Conservation (phyloP, 2,113 vertebrate genomes). For the Caranx ignobilis region DNA sequence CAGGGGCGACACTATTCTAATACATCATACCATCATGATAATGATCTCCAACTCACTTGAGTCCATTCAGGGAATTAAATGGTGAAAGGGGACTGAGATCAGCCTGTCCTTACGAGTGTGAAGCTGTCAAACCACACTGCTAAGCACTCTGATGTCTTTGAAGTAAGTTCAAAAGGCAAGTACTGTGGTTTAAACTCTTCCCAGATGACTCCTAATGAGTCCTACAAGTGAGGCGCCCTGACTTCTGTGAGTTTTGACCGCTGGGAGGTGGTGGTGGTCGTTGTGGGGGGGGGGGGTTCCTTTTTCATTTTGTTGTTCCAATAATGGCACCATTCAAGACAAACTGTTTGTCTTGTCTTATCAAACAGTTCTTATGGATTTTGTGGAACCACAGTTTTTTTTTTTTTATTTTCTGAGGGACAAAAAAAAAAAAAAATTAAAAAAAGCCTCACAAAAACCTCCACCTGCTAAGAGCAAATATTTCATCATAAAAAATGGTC, state of each 20-base stretch:
- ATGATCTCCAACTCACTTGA: constrained; percentile 82
- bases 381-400: constrained; percentile 6
- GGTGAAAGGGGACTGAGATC: constrained; percentile 73
- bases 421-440: no score
- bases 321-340: constrained; percentile 27
- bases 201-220: constrained; percentile 52
- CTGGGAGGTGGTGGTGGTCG: constrained; percentile 7
- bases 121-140: constrained; percentile 61
- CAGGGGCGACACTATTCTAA: constrained; percentile 67
- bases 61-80: constrained; percentile 82
- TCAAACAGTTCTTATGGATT: constrained; percentile 5
- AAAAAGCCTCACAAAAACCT: neutral
- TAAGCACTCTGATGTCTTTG: constrained; percentile 72
- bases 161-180: constrained; percentile 73
- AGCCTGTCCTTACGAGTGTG: constrained; percentile 69
- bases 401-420: neutral
- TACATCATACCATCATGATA: constrained; percentile 78
- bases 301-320: constrained; percentile 43
- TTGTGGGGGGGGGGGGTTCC: neutral
- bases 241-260: constrained; percentile 61
- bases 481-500: constrained; percentile 26
- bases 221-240: constrained; percentile 47
- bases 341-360: constrained; percentile 34
- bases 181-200: constrained; percentile 63
- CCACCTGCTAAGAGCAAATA: neutral